Evolutionary conservation across 2,113 vertebrate species (phyloP).

Genomic region (rat (Rattus norvegicus)): DNA sequence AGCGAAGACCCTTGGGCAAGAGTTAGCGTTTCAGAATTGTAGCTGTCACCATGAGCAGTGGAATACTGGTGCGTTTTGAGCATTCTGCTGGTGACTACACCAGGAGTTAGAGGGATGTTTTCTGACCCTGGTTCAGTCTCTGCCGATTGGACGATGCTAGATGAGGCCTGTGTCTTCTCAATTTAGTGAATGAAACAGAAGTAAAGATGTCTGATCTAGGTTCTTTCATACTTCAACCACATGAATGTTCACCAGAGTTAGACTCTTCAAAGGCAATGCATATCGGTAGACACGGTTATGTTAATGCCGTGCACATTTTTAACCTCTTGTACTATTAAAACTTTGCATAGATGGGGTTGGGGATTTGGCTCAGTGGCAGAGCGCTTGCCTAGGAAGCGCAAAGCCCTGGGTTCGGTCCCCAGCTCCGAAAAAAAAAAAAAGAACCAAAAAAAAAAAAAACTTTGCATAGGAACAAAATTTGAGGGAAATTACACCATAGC

Average conservation of each 20-base stretch:
- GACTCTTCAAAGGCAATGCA: neutral
- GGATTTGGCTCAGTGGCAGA: too few species aligned
- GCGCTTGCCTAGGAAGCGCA: too few species aligned
- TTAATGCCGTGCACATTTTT: neutral
- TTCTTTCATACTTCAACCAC: neutral
- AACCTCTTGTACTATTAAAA: neutral
- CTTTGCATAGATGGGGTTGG: too few species aligned
- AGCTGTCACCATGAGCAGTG: neutral
- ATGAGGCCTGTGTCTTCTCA: neutral
- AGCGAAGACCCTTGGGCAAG: neutral
- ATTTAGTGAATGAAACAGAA: neutral
- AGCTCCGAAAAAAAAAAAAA: too few species aligned
- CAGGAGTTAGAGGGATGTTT: neutral
- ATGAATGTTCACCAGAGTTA: neutral
- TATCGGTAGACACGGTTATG: neutral
- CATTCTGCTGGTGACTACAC: neutral
- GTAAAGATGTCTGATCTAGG: neutral
- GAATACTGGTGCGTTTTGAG: neutral
- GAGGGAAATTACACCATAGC: neutral
- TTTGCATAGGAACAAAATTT: neutral
- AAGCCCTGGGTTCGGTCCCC: too few species aligned
- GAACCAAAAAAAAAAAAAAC: too few species aligned
- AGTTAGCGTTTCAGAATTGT: neutral
- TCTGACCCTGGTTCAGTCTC: neutral
- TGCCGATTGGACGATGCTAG: neutral